Percentiles rank a stretch among this genome's conserved stretches.
phyloP scores from a whole-genome alignment of 2,888 invertebrate species.

The Tiphia femorata region DNA sequence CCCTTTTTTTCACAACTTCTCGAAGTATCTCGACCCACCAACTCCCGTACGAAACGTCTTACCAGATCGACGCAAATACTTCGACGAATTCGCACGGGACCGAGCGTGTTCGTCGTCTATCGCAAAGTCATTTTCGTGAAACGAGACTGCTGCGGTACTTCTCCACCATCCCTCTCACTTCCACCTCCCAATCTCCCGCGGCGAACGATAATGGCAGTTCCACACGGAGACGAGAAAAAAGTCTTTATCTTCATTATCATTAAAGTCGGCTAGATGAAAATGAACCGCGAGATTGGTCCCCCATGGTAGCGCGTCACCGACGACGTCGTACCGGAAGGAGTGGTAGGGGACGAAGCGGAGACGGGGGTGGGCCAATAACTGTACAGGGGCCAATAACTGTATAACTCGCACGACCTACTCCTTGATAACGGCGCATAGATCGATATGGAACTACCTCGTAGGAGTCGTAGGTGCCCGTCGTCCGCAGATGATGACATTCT shows the following conservation, averaged over 20 bases:
- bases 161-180: too few species aligned
- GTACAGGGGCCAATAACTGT: conserved; percentile 50
- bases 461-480: too few species aligned
- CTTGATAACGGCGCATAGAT: conserved; percentile 48
- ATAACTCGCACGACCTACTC: conserved; percentile 36
- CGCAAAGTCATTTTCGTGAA: conserved; percentile 32
- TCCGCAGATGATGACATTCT: too few species aligned
- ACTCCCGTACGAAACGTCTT: too few species aligned
- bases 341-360: not conserved
- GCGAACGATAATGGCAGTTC: conserved; percentile 24
- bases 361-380: conserved; percentile 37
- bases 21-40: too few species aligned
- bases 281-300: conserved; percentile 51
- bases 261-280: conserved; percentile 47
- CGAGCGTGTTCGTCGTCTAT: conserved; percentile 17
- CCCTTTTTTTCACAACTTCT: too few species aligned
- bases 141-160: too few species aligned
- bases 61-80: not conserved
- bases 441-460: conserved; percentile 44
- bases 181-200: too few species aligned
- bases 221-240: conserved; percentile 18
- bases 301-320: conserved; percentile 32
- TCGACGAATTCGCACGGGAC: not conserved
- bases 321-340: not conserved
- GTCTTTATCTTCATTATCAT: conserved; percentile 47